Base-by-base conservation (phyloP, 1,140 invertebrate species). In the Plutomurus gul region DNA sequence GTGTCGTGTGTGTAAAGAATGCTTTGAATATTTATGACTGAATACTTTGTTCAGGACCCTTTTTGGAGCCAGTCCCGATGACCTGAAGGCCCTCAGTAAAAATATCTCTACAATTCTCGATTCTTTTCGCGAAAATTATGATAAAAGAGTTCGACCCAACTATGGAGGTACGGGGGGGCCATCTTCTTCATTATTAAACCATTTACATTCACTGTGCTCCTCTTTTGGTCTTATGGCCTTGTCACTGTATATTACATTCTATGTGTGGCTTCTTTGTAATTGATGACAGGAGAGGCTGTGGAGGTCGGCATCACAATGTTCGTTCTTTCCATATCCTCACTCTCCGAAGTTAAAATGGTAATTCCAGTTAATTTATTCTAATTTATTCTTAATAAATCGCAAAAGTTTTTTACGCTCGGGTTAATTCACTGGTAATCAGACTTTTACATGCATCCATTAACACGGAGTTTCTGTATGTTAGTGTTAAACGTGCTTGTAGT, bases 101-200 rank as follows among this genome's bases (percentile, higher is more conserved):
- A 96, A 96, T 89, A 95, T 97, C 88, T 95, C 95, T 79, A 92
- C 93, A 85, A 96, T 96, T 86, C 89, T 97, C 87, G 94, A 97
- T 89, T 95, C 93, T 82, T 94, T 96, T 87, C 95, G 94, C 87
- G 92, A 93, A 86, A 96, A 94, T 89, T 98, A 98, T 89, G 96
- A 97, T 90, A 97, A 97, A 92, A 91, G 96, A 92, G 94, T 98
- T 90, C 93, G 96, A 89, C 96, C 96, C 86, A 96, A 96, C 88
- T 98, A 97, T 89, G 95, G 95, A 92, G 95, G 95, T 96, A 89
- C 16, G 43, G 6, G 16, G 43, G 13, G n/a, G n/a, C n/a, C n/a
- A n/a, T n/a, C n/a, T n/a, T 43, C n/a, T 43, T 8, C 11, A 13
- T 43, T 43, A 43, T 43, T 43, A 1, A 43, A 8, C 39, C 2